Base-by-base conservation (phyloP, 1,140 invertebrate genomes). In the Chlorops oryzae region DNA sequence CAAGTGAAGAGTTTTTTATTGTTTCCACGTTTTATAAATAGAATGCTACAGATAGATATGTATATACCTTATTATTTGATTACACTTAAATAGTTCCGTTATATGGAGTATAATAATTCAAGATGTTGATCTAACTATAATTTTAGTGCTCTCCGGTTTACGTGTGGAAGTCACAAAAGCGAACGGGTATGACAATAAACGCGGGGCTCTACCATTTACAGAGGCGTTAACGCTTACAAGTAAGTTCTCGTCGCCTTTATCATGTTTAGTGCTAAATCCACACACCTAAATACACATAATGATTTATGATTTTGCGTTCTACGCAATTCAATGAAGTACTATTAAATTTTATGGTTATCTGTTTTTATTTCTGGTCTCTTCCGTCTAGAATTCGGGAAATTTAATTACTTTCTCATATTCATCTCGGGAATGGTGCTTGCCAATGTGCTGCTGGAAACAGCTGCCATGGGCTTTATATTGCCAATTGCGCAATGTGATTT, bases 401-500 rank as follows among this genome's bases (percentile, higher is more conserved):
- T 82, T 71, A 84, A 86, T 54, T 73, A 79, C 21, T 55, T 80
- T 2, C 63, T 83, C 9, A 74, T 83, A 54, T 48, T 84, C 27
- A 63, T 79, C 10, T 59, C 75, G 66, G 63, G 76, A 69, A 32
- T 81, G 70, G 56, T 80, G 58, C 50, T 78, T 59, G 56, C 82
- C 75, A 78, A 45, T 60, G 58, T 79, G 22, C 77, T 81, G 37
- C 77, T 84, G 62, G 82, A 84, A 59, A 83, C 79, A 10, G 43
- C 52, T 13, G 47, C 78, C 2, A 74, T 84, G 42, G 79, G 82
- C 0, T 82, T 82, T 65, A 78, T 85, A 17, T 62, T 86, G 42
- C 82, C 83, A 5, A 77, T 79, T 0, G 82, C 81, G 3, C 78
- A 84, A 56, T 85, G 84, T 62, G 84, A 86, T 65, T 68, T 87